Conservation (phyloP, 2,888 invertebrate species). For the Amiota mariae region DNA sequence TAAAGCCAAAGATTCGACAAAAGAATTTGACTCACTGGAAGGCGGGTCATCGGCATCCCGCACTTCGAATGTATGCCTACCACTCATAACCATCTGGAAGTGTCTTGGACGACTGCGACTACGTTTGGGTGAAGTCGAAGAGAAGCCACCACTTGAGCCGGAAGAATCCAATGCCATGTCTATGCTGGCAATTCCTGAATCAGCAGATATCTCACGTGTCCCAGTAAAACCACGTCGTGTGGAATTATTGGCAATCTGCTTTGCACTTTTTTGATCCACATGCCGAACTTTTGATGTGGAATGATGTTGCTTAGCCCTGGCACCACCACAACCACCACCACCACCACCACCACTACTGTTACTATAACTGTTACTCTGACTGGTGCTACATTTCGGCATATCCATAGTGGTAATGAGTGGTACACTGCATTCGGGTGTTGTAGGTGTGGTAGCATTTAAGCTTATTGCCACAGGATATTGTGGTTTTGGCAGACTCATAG, state of each 20-base stretch:
- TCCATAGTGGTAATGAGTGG: constrained; percentile 55
- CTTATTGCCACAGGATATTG: constrained; percentile 78
- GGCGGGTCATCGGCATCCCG: constrained; percentile 77
- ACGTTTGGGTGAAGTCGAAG: constrained; percentile 64
- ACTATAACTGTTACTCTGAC: no score
- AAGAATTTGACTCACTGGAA: constrained; percentile 70
- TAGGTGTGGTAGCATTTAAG: constrained; percentile 65
- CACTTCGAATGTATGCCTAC: constrained; percentile 84
- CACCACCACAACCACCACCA: constrained; percentile 32
- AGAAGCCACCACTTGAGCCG: constrained; percentile 47
- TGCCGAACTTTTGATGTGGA: constrained; percentile 72
- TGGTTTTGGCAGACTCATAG: constrained; percentile 83
- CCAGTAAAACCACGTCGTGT: constrained; percentile 75
- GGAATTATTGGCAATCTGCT: constrained; percentile 82
- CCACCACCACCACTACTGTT: constrained; percentile 33
- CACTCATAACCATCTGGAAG: constrained; percentile 83
- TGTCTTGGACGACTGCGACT: constrained; percentile 78
- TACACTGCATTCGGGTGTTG: constrained; percentile 60
- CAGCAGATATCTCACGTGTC: constrained; percentile 73
- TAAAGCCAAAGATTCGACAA: constrained; percentile 70
- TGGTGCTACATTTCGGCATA: no score
- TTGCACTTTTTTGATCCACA: constrained; percentile 81
- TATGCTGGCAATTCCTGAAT: constrained; percentile 73
- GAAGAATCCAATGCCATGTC: constrained; percentile 68
- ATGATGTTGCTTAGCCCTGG: constrained; percentile 57